Base-by-base conservation (phyloP, 1,140 invertebrate genomes). In the Orchesella cincta region DNA sequence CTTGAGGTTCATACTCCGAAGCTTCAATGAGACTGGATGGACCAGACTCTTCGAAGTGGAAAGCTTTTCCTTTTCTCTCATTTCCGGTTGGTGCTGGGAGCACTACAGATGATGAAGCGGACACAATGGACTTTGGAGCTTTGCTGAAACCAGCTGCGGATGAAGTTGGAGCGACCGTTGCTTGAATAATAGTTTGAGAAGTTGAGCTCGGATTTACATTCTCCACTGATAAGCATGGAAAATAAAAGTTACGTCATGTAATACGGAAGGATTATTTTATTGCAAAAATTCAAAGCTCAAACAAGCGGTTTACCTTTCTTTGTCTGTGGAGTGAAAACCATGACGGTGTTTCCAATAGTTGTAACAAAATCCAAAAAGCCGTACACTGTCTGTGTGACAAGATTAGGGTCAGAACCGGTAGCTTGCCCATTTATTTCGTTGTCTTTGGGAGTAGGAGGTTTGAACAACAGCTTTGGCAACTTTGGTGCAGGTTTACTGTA, bases 341-440 rank as follows among this genome's bases (percentile, higher is more conserved):
- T 94, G 26, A 95, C 91, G 12, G 93, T 95, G 82, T 94, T 93
- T 51, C 92, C 93, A 81, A 95, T 93, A 0, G 93, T 94, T 0
- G 93, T 95, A 1, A 92, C 93, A 83, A 95, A 95, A 85, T 95
- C 93, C 35, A 94, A 86, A 85, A 95, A 95, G 18, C 93, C 93
- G 82, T 94, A 93, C n/a, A 95, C 93, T 0, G 93, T 95, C 85
- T 94, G 93, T 1, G 87, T 88, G 14, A 86, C 84, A 26, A 91
- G 91, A 26, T 73, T 51, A 14, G 64, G 76, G 62, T 80, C 75
- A 76, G 52, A 28, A 26, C 74, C 67, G 18, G 73, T 72, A 39
- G 29, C 1, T 75, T 76, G 31, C 36, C 36, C 36, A 28, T 33
- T 70, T 16, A 72, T 64, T 34, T 73, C 28, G n/a, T 71, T 39